Evolutionary conservation across 2,113 vertebrate genomes (phyloP).

Genomic region (Microtus montanus): DNA sequence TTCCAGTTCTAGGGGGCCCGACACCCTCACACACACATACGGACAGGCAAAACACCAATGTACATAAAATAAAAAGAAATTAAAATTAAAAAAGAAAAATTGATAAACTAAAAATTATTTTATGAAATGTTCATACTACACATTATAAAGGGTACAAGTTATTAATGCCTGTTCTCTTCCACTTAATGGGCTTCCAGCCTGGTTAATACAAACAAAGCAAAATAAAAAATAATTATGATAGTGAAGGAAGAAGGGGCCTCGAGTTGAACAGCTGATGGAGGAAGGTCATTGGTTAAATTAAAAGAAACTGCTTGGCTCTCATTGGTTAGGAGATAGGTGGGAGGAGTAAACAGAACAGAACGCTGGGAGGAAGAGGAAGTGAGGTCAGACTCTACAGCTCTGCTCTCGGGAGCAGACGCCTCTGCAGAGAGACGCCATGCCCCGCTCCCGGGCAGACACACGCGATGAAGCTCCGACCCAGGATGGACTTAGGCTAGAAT

Average conservation of each 20-base stretch:
- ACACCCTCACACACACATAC: not conserved
- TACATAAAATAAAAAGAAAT: not conserved
- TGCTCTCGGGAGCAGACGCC: no score
- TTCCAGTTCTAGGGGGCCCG: not conserved
- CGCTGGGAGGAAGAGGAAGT: no score
- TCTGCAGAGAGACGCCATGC: no score
- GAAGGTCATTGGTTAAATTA: no score
- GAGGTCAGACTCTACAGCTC: no score
- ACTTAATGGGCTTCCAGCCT: not conserved
- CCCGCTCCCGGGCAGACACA: no score
- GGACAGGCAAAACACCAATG: not conserved
- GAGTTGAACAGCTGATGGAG: not conserved
- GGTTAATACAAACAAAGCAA: not conserved
- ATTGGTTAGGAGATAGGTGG: no score
- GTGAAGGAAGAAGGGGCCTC: not conserved
- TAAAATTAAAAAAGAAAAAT: conserved; percentile 31
- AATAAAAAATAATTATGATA: not conserved
- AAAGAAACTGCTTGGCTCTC: no score
- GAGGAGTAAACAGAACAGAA: no score
- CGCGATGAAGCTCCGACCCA: no score
- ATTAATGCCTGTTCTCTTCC: not conserved
- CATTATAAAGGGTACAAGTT: not conserved
- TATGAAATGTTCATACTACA: not conserved
- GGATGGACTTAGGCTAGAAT: no score
- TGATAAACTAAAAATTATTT: conserved; percentile 31